phyloP scores from a whole-genome alignment of 2,888 invertebrate genomes.

The Mesorhabditis spiculigera region DNA sequence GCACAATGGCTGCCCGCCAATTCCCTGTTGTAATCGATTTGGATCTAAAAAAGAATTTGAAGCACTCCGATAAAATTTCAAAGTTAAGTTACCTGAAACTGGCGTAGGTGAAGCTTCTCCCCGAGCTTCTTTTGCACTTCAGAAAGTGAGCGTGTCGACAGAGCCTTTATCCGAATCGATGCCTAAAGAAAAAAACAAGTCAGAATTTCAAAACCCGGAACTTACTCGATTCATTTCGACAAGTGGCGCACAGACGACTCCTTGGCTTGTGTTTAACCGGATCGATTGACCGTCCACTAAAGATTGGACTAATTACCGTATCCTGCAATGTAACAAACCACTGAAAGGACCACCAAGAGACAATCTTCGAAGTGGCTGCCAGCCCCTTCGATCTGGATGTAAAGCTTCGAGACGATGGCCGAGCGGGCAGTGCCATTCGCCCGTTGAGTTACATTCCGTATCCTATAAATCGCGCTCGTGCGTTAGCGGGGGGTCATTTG shows the following conservation, averaged over 20 bases:
- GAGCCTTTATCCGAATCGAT: background rate
- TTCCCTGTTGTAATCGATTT: slow-evolving; percentile 1
- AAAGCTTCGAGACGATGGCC: background rate
- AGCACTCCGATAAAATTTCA: background rate
- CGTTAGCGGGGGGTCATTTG: too few relatives aligned
- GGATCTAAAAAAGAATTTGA: background rate
- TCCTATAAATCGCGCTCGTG: background rate
- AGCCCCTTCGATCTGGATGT: background rate
- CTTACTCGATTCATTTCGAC: background rate
- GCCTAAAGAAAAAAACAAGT: background rate
- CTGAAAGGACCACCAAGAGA: background rate
- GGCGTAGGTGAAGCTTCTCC: background rate
- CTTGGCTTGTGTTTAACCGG: background rate
- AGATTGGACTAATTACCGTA: background rate
- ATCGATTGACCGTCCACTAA: background rate
- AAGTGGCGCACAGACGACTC: background rate
- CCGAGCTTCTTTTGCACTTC: background rate
- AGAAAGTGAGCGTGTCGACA: background rate
- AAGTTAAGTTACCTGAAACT: background rate
- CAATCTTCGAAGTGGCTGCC: background rate
- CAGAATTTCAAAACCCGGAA: background rate
- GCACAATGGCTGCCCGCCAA: background rate
- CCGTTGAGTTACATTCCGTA: background rate
- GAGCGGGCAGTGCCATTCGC: background rate
- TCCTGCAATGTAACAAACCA: background rate